These are phyloP conservation scores for Pediacus dermestoides DNA, from an alignment of 2,888 invertebrate species.

Conservation along the genomic window DNA sequence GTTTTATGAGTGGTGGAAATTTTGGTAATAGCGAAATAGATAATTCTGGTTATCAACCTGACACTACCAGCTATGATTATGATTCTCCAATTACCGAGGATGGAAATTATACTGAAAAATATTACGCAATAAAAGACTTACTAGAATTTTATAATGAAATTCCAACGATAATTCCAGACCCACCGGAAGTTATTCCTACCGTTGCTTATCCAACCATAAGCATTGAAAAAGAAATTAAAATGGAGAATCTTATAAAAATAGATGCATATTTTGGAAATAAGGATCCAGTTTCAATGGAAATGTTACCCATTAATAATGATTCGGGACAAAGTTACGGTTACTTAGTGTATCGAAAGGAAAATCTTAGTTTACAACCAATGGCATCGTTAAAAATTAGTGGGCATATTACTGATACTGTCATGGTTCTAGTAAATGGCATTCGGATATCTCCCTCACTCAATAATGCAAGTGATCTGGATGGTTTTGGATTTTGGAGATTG, in stretches of 20 bases:
- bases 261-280: slow-evolving; percentile 15
- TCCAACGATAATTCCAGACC: slow-evolving; percentile 39
- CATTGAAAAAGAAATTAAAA: slow-evolving; percentile 28
- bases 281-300: slow-evolving; percentile 40
- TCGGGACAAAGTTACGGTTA: slow-evolving; percentile 58
- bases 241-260: slow-evolving; percentile 26
- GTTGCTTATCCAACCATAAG: slow-evolving; percentile 39
- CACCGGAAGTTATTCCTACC: slow-evolving; percentile 39
- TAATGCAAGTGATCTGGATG: slow-evolving; percentile 36
- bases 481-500: slow-evolving; percentile 50
- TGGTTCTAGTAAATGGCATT: slow-evolving; percentile 50
- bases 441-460: slow-evolving; percentile 40
- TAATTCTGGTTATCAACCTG: slow-evolving; percentile 41
- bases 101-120: slow-evolving; percentile 86
- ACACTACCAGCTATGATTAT: slow-evolving; percentile 55
- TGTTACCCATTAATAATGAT: slow-evolving; percentile 43
- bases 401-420: slow-evolving; percentile 51
- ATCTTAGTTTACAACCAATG: slow-evolving; percentile 33
- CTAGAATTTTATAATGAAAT: slow-evolving; percentile 40
- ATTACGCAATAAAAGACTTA: slow-evolving; percentile 63
- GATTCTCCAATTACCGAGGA: slow-evolving; percentile 87
- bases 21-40: slow-evolving; percentile 19
- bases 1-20: slow-evolving; percentile 52
- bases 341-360: slow-evolving; percentile 51
- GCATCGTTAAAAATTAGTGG: slow-evolving; percentile 44